Percentiles rank a stretch among this genome's conserved stretches.
These are phyloP conservation scores for Pangasius larnaudii DNA, from an alignment of 2,797 vertebrate species.

Conservation along the genomic window DNA sequence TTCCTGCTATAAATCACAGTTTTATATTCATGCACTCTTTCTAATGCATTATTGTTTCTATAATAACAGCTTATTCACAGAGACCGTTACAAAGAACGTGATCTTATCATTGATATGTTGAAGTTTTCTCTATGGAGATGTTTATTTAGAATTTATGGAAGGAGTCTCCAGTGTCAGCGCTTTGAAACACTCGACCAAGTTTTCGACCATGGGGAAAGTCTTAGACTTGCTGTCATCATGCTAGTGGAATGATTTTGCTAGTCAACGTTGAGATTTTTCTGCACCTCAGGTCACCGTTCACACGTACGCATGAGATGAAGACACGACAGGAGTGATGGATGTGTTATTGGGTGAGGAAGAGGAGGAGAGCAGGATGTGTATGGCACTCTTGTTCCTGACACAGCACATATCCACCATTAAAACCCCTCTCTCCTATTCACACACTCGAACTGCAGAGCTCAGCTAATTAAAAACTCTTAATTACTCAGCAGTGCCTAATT, in stretches of 20 bases:
- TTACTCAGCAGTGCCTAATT: slow-evolving; percentile 87
- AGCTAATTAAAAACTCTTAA: slow-evolving; percentile 88
- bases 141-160: neutral
- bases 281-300: neutral
- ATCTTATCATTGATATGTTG: too few relatives aligned
- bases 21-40: neutral
- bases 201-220: too few relatives aligned
- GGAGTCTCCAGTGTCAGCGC: neutral
- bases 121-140: neutral
- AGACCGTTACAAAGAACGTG: neutral
- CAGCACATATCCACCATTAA: slow-evolving; percentile 59
- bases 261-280: neutral
- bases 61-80: neutral
- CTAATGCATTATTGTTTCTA: neutral
- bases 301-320: neutral
- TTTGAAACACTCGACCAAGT: neutral
- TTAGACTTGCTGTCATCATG: neutral
- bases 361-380: neutral
- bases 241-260: neutral
- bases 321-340: neutral
- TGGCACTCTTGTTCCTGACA: slow-evolving; percentile 57
- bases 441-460: slow-evolving; percentile 71
- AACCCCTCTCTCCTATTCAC: neutral
- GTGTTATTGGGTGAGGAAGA: neutral
- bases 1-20: neutral